Evolutionary conservation across 2,888 invertebrate species (phyloP).

Genomic region (Apotomis betuletana): DNA sequence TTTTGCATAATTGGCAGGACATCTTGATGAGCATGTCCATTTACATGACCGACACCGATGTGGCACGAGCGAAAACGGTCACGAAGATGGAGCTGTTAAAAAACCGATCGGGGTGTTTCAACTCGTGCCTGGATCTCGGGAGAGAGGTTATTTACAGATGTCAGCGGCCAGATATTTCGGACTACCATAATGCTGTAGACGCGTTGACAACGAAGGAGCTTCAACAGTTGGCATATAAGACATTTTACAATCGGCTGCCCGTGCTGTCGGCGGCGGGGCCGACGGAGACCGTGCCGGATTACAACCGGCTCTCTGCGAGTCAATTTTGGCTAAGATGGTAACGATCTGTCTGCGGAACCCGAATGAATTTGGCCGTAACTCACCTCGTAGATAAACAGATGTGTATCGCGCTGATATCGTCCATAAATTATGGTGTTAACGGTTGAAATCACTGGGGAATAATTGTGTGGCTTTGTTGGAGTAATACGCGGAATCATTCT

Average conservation of each 20-base stretch:
- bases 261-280: constrained; percentile 73
- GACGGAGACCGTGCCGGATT: constrained; percentile 71
- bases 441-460: neutral
- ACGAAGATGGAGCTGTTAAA: constrained; percentile 61
- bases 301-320: constrained; percentile 61
- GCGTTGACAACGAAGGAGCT: constrained; percentile 44
- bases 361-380: neutral
- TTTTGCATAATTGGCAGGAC: constrained; percentile 63
- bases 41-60: constrained; percentile 54
- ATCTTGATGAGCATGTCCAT: constrained; percentile 71
- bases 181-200: constrained; percentile 41
- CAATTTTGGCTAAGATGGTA: constrained; percentile 70
- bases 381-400: neutral
- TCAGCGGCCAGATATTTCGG: constrained; percentile 50
- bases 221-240: constrained; percentile 51
- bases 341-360: constrained; percentile 4
- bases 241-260: constrained; percentile 73
- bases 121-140: constrained; percentile 67
- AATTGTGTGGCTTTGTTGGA: neutral
- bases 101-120: constrained; percentile 55
- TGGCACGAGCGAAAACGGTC: constrained; percentile 60
- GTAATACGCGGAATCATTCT: too few species aligned
- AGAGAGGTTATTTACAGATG: constrained; percentile 61
- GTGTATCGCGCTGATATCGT: neutral
- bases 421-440: neutral